Base-by-base conservation (phyloP, 2,888 invertebrate genomes). In the Amphipoea lucens region DNA sequence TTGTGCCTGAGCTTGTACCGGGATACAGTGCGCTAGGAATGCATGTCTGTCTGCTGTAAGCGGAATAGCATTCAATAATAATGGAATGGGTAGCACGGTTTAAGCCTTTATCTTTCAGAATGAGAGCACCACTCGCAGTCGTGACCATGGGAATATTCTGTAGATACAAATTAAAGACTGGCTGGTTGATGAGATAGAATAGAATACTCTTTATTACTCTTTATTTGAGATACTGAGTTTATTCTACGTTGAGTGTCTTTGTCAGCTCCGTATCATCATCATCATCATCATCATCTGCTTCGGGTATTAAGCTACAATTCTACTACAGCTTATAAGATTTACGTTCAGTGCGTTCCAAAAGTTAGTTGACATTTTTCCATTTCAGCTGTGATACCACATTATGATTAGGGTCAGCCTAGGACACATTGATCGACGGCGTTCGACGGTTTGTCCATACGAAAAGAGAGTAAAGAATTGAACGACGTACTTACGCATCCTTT, bases 31-130 rank as follows among this genome's bases (percentile, higher is more conserved):
- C 42, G 60, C n/a, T 54, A 68, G 69, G 48, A 76, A 76, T 76
- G 76, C 57, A 76, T 81, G 51, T 42, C 65, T 66, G 65, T 51
- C 20, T 36, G 51, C 42, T 48, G 57, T 57, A 17, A 51, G n/a
- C 23, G n/a, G 42, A n/a, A 42, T 60, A 51, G n/a, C 14, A 60
- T 72, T 74, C 11, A 36, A 42, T 74, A 57, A 23, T 65, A 72
- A 65, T 54, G 4, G 40, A 48, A 23, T 40, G 2, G 23, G 5
- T 48, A 42, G 40, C 51, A n/a, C 5, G 42, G 7, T 42, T 9
- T 29, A n/a, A 12, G 17, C 3, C 20, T 76, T 40, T 76, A 29
- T 51, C 29, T 76, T 42, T 29, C 20, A 20, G 12, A 45, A 1
- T 1, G 17, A 20, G 12, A 45, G 1, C 1, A 23, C 14, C 14